phyloP scores from a whole-genome alignment of 2,888 invertebrate genomes.

The Allygus modestus region DNA sequence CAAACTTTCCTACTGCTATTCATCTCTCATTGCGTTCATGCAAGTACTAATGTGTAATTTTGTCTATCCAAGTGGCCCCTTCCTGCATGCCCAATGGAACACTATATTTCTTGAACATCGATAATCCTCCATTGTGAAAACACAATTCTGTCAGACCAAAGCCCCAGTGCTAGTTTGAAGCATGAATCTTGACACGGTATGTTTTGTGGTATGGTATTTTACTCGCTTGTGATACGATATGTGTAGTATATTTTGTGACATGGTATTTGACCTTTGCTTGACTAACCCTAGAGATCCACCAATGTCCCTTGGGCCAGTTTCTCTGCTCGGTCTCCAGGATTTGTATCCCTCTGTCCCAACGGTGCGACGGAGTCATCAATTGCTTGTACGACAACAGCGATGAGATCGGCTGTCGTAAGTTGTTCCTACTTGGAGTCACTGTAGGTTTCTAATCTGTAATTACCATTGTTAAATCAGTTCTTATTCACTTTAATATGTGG shows the following conservation, averaged over 20 bases:
- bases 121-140: not conserved
- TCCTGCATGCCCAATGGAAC: too few relatives aligned
- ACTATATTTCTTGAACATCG: too few relatives aligned
- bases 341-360: conserved; percentile 75
- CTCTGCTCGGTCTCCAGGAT: conserved; percentile 73
- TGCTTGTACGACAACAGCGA: conserved; percentile 65
- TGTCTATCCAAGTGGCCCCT: too few relatives aligned
- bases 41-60: too few relatives aligned
- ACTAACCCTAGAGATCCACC: conserved; percentile 53
- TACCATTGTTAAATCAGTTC: not conserved
- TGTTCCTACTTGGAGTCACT: conserved; percentile 35
- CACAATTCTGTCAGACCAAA: not conserved
- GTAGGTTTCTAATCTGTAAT: not conserved
- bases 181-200: not conserved
- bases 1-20: too few relatives aligned
- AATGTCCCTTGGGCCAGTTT: conserved; percentile 69
- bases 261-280: conserved; percentile 17
- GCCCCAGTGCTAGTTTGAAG: not conserved
- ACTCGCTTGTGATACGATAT: conserved; percentile 11
- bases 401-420: conserved; percentile 73
- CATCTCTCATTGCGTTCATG: too few relatives aligned
- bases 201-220: not conserved
- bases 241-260: not conserved
- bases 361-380: conserved; percentile 77
- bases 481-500: not conserved